Evolutionary conservation across 2,113 vertebrate genomes (phyloP), one percentile per base, ranked within the genome.

Genomic region (Alethe castanea): DNA sequence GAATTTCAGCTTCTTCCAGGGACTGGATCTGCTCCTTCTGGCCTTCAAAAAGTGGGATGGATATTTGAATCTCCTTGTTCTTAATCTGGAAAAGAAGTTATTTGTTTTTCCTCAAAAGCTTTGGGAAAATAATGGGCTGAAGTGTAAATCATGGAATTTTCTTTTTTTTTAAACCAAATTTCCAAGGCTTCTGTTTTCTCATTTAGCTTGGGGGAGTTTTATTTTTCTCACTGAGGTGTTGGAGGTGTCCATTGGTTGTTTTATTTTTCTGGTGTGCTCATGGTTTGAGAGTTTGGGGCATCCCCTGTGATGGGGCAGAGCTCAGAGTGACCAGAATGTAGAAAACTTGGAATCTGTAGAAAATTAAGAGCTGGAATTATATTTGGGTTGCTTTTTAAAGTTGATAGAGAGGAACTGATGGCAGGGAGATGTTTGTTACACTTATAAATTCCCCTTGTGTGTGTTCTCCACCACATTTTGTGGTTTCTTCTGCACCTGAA

Each of bases 391-490:
- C 18, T 56, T 91, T 64, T 38, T 44, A 19, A 40, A 72, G 11
- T 19, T 76, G 52, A 17, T 8, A 20, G 56, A 57, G 36, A 38
- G 53, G 31, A 40, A 19, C 6, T 73, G 48, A 11, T 44, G 52
- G 25, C 35, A 81, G 23, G 6, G 79, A 54, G 57, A 20, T 59
- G 53, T 8, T 29, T 56, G 8, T 38, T 20, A 38, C 33, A 12
- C 23, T 42, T 24, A 29, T 22, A 80, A 82, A 54, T 28, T 19
- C 19, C 3, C 25, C n/a, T 60, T 81, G 29, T 62, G n/a, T n/a
- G 6, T 0, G 0, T n/a, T 44, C 35, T 5, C 57, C 47, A 4
- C 60, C 31, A 11, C 4, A 2, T 40, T 48, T 22, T 6, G 45
- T 19, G 35, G 14, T 5, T 80, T 80, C 38, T 11, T 79, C 31